phyloP scores from a whole-genome alignment of 1,140 invertebrate genomes.

The Drosophila oshimai region DNA sequence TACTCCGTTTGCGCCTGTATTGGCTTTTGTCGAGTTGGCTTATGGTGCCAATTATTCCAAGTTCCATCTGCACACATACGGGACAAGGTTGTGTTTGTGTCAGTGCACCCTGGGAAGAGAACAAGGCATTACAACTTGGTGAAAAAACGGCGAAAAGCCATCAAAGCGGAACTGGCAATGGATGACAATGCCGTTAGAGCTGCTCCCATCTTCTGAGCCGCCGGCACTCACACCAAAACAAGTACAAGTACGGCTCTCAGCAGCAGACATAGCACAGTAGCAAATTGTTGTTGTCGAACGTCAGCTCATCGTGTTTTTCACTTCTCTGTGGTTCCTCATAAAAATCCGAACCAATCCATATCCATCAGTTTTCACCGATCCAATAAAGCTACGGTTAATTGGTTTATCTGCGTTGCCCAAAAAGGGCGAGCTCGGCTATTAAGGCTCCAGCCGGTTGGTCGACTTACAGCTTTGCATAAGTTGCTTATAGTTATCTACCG shows the following conservation, averaged over 20 bases:
- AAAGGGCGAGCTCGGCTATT: too few species aligned
- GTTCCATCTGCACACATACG: too few species aligned
- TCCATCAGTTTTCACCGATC: too few species aligned
- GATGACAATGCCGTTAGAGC: constrained; percentile 68
- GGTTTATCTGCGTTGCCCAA: constrained; percentile 28
- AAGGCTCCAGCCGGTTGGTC: background rate
- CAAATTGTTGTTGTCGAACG: too few species aligned
- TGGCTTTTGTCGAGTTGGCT: constrained; percentile 4
- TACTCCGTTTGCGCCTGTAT: constrained; percentile 10
- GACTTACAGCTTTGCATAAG: constrained; percentile 50
- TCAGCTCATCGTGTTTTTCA: background rate
- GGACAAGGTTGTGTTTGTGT: too few species aligned
- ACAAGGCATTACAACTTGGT: constrained; percentile 10
- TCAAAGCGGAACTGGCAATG: constrained; percentile 73
- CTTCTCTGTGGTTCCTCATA: background rate
- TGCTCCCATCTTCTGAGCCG: constrained; percentile 55
- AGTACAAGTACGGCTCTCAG: background rate
- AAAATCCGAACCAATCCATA: background rate
- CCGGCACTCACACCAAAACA: background rate
- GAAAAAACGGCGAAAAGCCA: constrained; percentile 62
- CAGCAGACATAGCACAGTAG: background rate
- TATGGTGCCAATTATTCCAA: constrained; percentile 2
- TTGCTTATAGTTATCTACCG: constrained; percentile 46
- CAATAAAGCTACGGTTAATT: too few species aligned
- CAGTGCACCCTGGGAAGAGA: constrained; percentile 21